Base-by-base conservation (phyloP, 1,140 invertebrate species). In the Pygmarrhopalites habei region DNA sequence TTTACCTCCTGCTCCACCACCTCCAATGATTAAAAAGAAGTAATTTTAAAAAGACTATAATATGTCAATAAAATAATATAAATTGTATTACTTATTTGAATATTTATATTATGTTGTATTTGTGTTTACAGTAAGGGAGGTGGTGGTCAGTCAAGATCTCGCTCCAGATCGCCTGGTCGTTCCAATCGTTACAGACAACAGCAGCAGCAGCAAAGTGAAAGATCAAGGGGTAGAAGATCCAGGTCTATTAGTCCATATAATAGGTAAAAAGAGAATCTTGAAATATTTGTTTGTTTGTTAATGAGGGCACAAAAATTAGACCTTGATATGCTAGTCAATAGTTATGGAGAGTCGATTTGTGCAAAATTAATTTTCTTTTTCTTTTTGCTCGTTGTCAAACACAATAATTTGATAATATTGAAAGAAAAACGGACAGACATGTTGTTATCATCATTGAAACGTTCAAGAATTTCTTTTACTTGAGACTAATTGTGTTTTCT, bases 201-300 rank as follows among this genome's bases (percentile, higher is more conserved):
- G 15, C 5, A 15, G 32, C 23, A 52, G 15, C 5, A 15, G 32
- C 32, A 35, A 4, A 52, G 49, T 25, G n/a, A 4, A 44, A 41
- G 56, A 41, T 19, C 14, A 46, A 41, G 56, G 3, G 35, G 30
- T 15, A 30, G 35, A 28, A 58, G 56, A 14, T 58, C 56, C 14
- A 30, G 56, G 12, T 58, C 56, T 2, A 10, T 17, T 5, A 43
- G 28, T 44, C 32, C 56, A n/a, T 58, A 58, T n/a, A n/a, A n/a
- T 28, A 58, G 56, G 56, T 44, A 56, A 26, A 35, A 35, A 35
- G 15, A 35, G n/a, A n/a, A n/a, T n/a, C n/a, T 35, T 35, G 32
- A 35, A n/a, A n/a, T n/a, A n/a, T n/a, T n/a, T n/a, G n/a, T n/a
- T n/a, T n/a, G n/a, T n/a, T n/a, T n/a, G n/a, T n/a, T n/a, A n/a